Evolutionary conservation across 2,888 invertebrate genomes (phyloP).

Genomic region (Corythucha ciliata): DNA sequence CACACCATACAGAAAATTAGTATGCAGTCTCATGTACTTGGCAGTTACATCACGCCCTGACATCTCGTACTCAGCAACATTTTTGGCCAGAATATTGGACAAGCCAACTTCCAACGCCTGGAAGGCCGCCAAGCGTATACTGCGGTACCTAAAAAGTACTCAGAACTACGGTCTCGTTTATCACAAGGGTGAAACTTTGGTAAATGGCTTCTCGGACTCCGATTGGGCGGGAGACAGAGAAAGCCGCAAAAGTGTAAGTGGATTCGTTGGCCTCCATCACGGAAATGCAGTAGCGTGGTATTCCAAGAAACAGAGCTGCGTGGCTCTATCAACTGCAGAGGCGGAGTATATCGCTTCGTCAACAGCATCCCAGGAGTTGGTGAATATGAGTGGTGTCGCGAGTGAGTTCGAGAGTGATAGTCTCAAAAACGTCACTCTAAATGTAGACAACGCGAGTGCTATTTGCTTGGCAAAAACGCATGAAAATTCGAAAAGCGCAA

Average conservation of each 20-base stretch:
- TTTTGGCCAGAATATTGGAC: slow-evolving; percentile 1
- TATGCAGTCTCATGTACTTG: slow-evolving; percentile 21
- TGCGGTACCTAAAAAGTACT: slow-evolving; percentile 3
- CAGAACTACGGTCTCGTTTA: neutral
- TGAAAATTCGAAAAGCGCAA: slow-evolving; percentile 13
- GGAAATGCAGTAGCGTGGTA: slow-evolving; percentile 21
- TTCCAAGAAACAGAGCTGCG: slow-evolving; percentile 21
- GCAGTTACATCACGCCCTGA: slow-evolving; percentile 6
- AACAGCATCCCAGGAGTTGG: neutral
- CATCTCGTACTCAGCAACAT: slow-evolving; percentile 4
- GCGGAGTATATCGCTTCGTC: slow-evolving; percentile 11
- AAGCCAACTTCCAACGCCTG: slow-evolving; percentile 13
- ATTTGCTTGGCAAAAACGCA: slow-evolving; percentile 1
- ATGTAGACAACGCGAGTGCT: slow-evolving; percentile 1
- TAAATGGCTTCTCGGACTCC: neutral
- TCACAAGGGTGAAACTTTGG: neutral
- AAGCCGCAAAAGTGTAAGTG: slow-evolving; percentile 22
- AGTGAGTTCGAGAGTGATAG: no score
- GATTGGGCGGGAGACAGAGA: slow-evolving; percentile 17
- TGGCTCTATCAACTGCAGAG: slow-evolving; percentile 9
- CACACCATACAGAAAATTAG: slow-evolving; percentile 22
- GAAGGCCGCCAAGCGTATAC: slow-evolving; percentile 23
- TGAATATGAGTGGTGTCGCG: neutral
- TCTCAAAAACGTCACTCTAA: no score
- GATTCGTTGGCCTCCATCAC: slow-evolving; percentile 15